These are phyloP conservation scores for Patagioenas fasciata DNA, from an alignment of 2,113 vertebrate genomes.

Conservation along the genomic window DNA sequence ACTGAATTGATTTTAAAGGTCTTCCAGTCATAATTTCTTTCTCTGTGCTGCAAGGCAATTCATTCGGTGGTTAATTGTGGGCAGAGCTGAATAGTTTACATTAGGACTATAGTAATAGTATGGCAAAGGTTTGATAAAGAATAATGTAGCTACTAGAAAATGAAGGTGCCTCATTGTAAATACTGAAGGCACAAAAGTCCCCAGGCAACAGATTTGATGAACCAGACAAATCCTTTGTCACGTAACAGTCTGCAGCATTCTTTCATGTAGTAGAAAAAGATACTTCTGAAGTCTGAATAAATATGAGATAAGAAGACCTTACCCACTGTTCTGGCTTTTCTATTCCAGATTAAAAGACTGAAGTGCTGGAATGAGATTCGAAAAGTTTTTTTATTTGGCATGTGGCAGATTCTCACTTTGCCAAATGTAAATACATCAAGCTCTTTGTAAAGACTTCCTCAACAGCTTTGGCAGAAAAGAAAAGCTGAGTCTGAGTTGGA, in stretches of 20 bases:
- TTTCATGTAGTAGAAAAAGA: not conserved
- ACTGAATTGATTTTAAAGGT: constrained; percentile 39
- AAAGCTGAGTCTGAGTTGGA: not conserved
- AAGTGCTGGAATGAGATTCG: not conserved
- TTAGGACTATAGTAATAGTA: constrained; percentile 5
- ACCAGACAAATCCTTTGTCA: constrained; percentile 41
- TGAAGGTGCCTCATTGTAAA: constrained; percentile 49
- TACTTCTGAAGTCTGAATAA: not conserved
- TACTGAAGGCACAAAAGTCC: not conserved
- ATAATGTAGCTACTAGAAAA: constrained; percentile 36
- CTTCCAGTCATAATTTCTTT: constrained; percentile 10
- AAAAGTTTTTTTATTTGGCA: not conserved
- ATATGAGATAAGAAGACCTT: not conserved
- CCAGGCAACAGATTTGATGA: constrained; percentile 25
- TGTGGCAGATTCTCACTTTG: not conserved
- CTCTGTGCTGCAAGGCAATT: constrained; percentile 41
- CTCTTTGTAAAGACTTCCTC: not conserved
- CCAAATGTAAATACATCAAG: not conserved
- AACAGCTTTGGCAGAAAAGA: not conserved
- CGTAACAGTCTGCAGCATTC: not conserved
- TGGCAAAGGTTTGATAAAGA: constrained; percentile 37
- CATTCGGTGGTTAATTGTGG: constrained; percentile 23
- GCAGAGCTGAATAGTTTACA: constrained; percentile 44
- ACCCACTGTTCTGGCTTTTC: not conserved
- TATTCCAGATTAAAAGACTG: not conserved